A percentile compares a stretch with the other conserved stretches of the same genome.
Evolutionary conservation across 1,140 invertebrate genomes (phyloP).

Genomic region (Bombus breviceps): DNA sequence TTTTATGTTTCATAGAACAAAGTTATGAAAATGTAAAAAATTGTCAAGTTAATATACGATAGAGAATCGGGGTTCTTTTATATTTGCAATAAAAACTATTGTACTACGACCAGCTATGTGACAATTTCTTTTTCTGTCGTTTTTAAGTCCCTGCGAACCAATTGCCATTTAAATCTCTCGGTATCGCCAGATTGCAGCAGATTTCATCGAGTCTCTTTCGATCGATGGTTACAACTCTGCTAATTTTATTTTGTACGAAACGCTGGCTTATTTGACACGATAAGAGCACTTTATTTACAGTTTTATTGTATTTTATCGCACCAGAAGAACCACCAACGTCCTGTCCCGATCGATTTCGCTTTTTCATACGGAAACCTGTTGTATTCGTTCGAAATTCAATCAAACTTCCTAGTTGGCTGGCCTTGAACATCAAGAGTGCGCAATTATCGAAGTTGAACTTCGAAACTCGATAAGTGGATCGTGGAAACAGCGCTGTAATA

Average conservation of each 20-base stretch:
- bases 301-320: too few species aligned
- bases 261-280: too few species aligned
- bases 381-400: conserved; percentile 57
- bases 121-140: not conserved
- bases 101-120: too few species aligned
- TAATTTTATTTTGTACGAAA: not conserved
- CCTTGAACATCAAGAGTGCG: conserved; percentile 55
- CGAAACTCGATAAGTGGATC: conserved; percentile 52
- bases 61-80: too few species aligned
- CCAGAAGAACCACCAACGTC: too few species aligned
- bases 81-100: too few species aligned
- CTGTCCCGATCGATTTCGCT: conserved; percentile 11
- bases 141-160: not conserved
- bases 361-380: conserved; percentile 51
- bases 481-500: not conserved
- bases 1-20: too few species aligned
- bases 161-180: not conserved
- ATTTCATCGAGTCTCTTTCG: not conserved
- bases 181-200: not conserved
- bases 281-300: too few species aligned
- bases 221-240: not conserved
- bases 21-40: too few species aligned
- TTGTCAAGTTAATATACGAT: too few species aligned
- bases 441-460: conserved; percentile 55
- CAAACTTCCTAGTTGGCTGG: conserved; percentile 47